These are phyloP conservation scores for Nesoenas mayeri DNA, from an alignment of 2,113 vertebrate species.

Conservation along the genomic window DNA sequence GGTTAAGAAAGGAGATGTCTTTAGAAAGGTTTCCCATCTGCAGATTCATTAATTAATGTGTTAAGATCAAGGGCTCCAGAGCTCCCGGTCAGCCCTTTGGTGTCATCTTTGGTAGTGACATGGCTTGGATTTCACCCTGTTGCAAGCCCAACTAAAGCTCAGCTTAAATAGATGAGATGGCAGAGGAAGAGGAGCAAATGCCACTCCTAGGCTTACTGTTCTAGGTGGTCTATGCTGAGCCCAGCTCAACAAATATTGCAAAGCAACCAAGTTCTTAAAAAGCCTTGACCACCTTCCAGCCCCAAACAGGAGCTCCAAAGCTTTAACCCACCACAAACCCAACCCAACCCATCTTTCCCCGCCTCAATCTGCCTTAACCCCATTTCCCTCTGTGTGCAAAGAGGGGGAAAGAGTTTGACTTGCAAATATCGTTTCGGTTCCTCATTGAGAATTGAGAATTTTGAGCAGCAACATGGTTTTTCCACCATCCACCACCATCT, in stretches of 20 bases:
- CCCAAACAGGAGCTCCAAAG: not conserved
- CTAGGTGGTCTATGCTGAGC: not conserved
- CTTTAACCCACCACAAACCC: not conserved
- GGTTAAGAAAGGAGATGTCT: not conserved
- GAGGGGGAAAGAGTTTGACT: not conserved
- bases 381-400: not conserved
- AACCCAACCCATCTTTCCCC: not conserved
- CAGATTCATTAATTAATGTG: not conserved
- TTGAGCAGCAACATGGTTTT: accelerated
- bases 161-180: not conserved
- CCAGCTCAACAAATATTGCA: accelerated
- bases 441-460: not conserved
- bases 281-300: not conserved
- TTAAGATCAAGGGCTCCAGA: not conserved
- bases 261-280: not conserved
- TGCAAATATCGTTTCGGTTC: conserved; percentile 19
- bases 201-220: not conserved
- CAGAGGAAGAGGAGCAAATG: not conserved
- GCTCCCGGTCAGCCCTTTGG: not conserved
- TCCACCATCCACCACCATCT: not conserved
- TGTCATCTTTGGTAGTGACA: not conserved
- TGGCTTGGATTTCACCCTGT: not conserved
- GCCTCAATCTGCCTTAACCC: not conserved
- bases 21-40: not conserved
- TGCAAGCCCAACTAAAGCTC: not conserved